Percentiles rank a stretch among this genome's conserved stretches.
These are phyloP conservation scores for Cyaniris semiargus DNA, from an alignment of 2,888 invertebrate species.

Conservation along the genomic window DNA sequence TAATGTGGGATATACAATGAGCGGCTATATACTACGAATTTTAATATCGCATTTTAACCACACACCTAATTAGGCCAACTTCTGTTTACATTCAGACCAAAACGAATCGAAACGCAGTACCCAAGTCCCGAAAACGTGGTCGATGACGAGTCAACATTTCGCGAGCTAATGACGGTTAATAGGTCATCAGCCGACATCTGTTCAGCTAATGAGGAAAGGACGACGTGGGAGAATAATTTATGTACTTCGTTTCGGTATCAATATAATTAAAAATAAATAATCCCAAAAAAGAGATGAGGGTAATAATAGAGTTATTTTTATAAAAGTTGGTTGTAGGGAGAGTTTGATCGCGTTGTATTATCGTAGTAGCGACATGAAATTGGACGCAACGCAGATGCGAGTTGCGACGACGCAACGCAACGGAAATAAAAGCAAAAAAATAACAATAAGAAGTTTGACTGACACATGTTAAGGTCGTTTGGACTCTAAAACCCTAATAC, in stretches of 20 bases:
- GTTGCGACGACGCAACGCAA: too few species aligned
- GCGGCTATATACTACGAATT: too few species aligned
- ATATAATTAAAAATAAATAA: not conserved
- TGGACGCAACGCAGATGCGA: too few species aligned
- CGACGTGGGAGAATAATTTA: constrained; percentile 47
- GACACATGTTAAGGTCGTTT: too few species aligned
- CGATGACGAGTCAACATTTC: constrained; percentile 26
- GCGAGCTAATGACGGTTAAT: constrained; percentile 52
- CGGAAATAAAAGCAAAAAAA: too few species aligned
- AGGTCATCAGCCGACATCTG: constrained; percentile 58
- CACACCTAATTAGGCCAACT: too few species aligned
- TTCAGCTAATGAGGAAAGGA: constrained; percentile 45
- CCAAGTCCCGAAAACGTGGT: not conserved
- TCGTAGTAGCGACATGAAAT: too few species aligned
- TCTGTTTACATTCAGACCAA: not conserved
- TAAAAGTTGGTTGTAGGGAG: not conserved
- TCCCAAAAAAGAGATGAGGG: not conserved
- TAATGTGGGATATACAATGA: too few species aligned
- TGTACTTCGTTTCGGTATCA: constrained; percentile 23
- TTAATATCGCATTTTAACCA: too few species aligned
- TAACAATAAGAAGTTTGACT: too few species aligned
- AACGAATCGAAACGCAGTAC: not conserved
- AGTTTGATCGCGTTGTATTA: not conserved
- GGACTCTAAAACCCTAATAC: too few species aligned
- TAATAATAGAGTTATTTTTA: constrained; percentile 2